Evolutionary conservation across 1,140 invertebrate species (phyloP), one percentile per base, ranked within the genome.

Genomic region (Drosophila virilis): DNA sequence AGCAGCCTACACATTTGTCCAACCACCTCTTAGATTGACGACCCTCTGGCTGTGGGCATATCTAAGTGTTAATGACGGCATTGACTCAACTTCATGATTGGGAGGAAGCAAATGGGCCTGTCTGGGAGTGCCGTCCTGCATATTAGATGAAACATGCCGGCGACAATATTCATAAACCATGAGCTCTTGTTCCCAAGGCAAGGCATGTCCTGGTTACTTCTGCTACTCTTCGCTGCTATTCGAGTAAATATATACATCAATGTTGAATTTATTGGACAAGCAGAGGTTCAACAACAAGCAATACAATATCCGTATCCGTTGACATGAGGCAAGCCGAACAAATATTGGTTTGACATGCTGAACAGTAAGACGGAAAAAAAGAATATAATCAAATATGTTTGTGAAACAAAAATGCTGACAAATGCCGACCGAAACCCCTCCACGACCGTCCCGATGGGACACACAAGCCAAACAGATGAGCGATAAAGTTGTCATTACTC

Each of bases 401-500:
- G 35, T 54, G 37, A 22, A 61, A 60, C 61, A 70, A 60, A 62
- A 58, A 35, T 46, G 70, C 40, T 52, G 46, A 74, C 58, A 64
- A 64, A 28, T 52, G 22, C 33, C 50, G 13, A 8, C 43, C 8
- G 7, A 3, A 9, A 5, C 38, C n/a, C 22, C 38, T 22, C 10
- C 17, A 7, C 38, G 38, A 38, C 8, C 54, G 12, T 40, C 35
- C 54, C 52, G 32, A 38, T 15, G 50, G 58, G 59, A 43, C 58
- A 54, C 10, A n/a, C 42, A 75, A 62, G 15, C 40, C 59, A 43
- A 65, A 65, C 65, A 74, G 65, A 74, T 77, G 54, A 77, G 42
- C 72, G 60, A 78, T 78, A 75, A 75, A 78, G 59, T 71, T 78
- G 72, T 70, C 76, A 78, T 78, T 78, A 78, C 72, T 70, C 76